phyloP scores from a whole-genome alignment of 2,797 vertebrate species.

The Tamandua tetradactyla region DNA sequence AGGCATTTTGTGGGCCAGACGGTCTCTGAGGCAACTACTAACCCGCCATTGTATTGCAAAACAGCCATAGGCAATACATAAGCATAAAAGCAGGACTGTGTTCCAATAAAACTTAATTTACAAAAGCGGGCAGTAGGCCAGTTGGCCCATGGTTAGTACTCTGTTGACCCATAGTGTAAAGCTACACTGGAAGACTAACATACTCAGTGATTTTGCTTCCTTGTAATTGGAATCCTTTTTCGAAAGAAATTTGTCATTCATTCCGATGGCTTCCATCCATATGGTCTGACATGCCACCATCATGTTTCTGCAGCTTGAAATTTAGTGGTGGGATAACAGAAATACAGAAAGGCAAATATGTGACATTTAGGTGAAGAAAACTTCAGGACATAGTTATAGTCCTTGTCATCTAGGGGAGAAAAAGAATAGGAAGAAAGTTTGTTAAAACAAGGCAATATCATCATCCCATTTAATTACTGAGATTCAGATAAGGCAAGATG shows the following conservation, averaged over 20 bases:
- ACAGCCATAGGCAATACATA: neutral
- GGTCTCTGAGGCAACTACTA: neutral
- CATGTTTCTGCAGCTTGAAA: neutral
- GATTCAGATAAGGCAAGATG: neutral
- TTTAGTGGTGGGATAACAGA: neutral
- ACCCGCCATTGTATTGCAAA: neutral
- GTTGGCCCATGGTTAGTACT: neutral
- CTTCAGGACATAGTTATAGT: neutral
- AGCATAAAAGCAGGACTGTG: neutral
- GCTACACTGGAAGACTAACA: neutral
- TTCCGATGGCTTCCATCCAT: neutral
- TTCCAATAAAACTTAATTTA: neutral
- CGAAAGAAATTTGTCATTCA: neutral
- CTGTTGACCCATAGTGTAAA: neutral
- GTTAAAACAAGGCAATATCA: neutral
- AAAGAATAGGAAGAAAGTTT: neutral
- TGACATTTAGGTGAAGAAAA: conserved; percentile 10
- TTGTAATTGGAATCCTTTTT: neutral
- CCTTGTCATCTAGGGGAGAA: neutral
- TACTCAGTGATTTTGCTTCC: neutral
- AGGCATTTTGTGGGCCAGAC: neutral
- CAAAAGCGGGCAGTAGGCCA: neutral
- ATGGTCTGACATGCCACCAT: neutral
- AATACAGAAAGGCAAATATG: neutral
- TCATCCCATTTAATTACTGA: neutral